Percentiles rank a stretch among this genome's conserved stretches.
These are phyloP conservation scores for Dysdera silvatica DNA, from an alignment of 1,140 invertebrate species.

Conservation along the genomic window DNA sequence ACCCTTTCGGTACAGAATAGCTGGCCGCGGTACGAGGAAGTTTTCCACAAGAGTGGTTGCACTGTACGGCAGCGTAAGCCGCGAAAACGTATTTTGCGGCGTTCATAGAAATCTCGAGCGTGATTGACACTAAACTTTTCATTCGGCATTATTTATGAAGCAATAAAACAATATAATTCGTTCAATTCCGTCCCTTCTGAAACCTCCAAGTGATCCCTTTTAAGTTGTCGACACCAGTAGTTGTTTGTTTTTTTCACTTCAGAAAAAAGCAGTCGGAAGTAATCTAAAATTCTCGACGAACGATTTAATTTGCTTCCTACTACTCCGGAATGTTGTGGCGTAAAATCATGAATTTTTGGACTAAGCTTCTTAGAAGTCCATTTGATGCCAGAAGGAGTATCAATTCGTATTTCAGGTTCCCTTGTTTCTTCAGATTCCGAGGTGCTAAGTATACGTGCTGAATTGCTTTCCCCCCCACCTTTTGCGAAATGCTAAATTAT, in stretches of 20 bases:
- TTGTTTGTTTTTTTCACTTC: neutral
- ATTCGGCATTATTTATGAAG: neutral
- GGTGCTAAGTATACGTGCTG: neutral
- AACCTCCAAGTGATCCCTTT: neutral
- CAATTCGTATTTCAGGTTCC: neutral
- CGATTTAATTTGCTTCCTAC: neutral
- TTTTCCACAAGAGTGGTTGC: too few species aligned
- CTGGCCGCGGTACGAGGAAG: neutral
- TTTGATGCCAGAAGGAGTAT: neutral
- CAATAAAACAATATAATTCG: neutral
- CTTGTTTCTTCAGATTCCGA: neutral
- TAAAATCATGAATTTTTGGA: neutral
- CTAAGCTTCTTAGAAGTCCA: neutral
- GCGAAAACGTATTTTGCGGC: too few species aligned
- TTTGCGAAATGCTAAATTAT: neutral
- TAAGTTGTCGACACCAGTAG: neutral
- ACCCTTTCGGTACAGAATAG: neutral
- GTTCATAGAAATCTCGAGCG: too few species aligned
- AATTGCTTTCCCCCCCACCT: neutral
- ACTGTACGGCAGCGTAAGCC: too few species aligned
- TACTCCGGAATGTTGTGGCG: neutral
- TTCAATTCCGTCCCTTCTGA: neutral
- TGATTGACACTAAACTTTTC: too few species aligned
- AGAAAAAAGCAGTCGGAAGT: neutral
- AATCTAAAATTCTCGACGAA: neutral